A percentile compares a stretch with the other conserved stretches of the same genome.
Evolutionary conservation across 2,797 vertebrate species (phyloP).

Genomic region (Rhinophrynus dorsalis): DNA sequence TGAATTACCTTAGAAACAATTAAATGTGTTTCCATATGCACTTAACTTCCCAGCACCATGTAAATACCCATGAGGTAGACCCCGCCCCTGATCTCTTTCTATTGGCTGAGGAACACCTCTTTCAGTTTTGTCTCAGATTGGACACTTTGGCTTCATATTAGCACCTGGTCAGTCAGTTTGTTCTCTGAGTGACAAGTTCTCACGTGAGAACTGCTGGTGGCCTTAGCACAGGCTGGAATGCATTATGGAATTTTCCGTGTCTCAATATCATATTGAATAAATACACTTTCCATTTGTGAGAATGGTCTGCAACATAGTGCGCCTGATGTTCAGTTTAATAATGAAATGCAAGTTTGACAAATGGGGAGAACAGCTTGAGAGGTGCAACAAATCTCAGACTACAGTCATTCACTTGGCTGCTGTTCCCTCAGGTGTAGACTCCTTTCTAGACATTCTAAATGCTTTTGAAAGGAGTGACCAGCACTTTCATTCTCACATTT

Average conservation of each 20-base stretch:
- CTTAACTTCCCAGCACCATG: conserved; percentile 18
- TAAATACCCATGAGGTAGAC: conserved; percentile 35
- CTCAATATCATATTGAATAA: neutral
- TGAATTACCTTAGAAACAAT: neutral
- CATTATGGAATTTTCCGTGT: neutral
- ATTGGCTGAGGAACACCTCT: conserved; percentile 18
- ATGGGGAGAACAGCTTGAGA: neutral
- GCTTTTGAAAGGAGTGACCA: too few relatives aligned
- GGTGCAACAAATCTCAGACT: too few relatives aligned
- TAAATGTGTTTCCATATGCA: neutral
- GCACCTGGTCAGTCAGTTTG: conserved; percentile 15
- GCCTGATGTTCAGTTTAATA: neutral
- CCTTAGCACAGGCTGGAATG: conserved; percentile 5
- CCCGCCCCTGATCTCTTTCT: conserved; percentile 10
- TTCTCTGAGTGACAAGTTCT: neutral
- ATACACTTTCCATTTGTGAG: neutral
- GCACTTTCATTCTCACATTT: too few relatives aligned
- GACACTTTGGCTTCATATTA: conserved; percentile 40
- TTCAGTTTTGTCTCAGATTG: neutral
- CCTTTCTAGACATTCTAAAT: too few relatives aligned
- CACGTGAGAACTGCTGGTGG: neutral
- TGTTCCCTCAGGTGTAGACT: too few relatives aligned
- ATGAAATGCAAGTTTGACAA: neutral
- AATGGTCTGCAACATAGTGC: conserved; percentile 2
- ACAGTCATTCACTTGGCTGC: too few relatives aligned